A percentile compares a stretch with the other conserved stretches of the same genome.
These are phyloP conservation scores for Cryptus armator DNA, from an alignment of 2,888 invertebrate species.

Conservation along the genomic window DNA sequence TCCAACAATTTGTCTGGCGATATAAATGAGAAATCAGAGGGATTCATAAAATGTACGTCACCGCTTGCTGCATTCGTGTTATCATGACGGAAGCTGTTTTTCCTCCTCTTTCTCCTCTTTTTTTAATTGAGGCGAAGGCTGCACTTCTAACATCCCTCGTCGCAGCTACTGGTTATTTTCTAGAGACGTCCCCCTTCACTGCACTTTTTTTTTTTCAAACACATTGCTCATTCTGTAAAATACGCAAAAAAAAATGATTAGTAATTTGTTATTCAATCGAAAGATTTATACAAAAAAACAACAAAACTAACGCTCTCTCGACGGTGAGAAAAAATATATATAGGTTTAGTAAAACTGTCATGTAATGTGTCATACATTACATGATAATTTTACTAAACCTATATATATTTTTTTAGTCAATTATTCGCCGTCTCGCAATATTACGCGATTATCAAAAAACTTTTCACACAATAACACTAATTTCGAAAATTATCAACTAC, in stretches of 20 bases:
- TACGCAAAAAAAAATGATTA: background rate
- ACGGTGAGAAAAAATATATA: background rate
- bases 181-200: background rate
- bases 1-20: conserved; percentile 10
- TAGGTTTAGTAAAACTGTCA: background rate
- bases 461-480: too few species aligned
- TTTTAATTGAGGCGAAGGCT: background rate
- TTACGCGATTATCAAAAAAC: too few species aligned
- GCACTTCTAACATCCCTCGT: background rate
- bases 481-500: too few species aligned
- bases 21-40: conserved; percentile 21
- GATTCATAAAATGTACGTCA: conserved; percentile 10
- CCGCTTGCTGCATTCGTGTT: background rate
- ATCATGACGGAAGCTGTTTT: background rate
- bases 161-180: background rate
- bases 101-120: background rate
- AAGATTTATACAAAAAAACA: background rate
- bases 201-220: background rate
- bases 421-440: background rate
- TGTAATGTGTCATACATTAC: too few species aligned
- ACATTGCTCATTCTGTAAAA: background rate
- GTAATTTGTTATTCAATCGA: background rate
- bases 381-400: too few species aligned
- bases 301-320: background rate
- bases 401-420: background rate